phyloP scores from a whole-genome alignment of 2,888 invertebrate species.

The Protonemura montana region DNA sequence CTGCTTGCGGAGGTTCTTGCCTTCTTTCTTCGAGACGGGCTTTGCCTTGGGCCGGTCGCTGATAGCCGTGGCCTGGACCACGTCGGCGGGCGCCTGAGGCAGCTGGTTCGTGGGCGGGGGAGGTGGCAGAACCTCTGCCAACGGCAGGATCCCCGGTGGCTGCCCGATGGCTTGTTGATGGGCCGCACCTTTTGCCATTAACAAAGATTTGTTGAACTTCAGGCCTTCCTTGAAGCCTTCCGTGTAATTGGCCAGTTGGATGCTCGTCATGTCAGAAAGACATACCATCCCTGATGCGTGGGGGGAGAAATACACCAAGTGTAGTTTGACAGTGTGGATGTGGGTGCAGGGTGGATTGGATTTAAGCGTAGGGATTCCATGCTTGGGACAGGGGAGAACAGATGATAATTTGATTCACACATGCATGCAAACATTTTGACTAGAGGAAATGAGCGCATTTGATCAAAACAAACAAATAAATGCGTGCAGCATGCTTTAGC shows the following conservation, averaged over 20 bases:
- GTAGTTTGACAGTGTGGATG: not conserved
- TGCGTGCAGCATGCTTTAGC: no score
- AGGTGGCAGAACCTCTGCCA: slow-evolving; percentile 58
- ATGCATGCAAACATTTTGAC: no score
- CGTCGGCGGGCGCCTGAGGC: slow-evolving; percentile 56
- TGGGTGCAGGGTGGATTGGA: no score
- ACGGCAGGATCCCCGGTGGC: slow-evolving; percentile 49
- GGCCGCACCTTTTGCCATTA: slow-evolving; percentile 52
- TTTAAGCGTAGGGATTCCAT: no score
- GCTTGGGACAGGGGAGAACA: no score
- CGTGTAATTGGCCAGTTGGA: not conserved
- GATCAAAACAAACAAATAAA: no score
- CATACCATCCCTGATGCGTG: slow-evolving; percentile 58
- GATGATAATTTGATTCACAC: no score
- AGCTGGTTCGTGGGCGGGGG: slow-evolving; percentile 64
- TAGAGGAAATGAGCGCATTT: no score
- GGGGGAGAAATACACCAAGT: slow-evolving; percentile 42
- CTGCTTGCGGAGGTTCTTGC: slow-evolving; percentile 73
- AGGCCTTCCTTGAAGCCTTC: slow-evolving; percentile 56
- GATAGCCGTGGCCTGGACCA: slow-evolving; percentile 72
- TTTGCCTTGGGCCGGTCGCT: slow-evolving; percentile 86
- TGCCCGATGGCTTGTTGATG: not conserved
- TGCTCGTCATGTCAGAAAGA: slow-evolving; percentile 58
- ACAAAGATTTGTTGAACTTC: slow-evolving; percentile 60
- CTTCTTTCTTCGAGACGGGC: slow-evolving; percentile 80